phyloP scores from a whole-genome alignment of 2,797 vertebrate species.

The Paramormyrops hopkinsi region DNA sequence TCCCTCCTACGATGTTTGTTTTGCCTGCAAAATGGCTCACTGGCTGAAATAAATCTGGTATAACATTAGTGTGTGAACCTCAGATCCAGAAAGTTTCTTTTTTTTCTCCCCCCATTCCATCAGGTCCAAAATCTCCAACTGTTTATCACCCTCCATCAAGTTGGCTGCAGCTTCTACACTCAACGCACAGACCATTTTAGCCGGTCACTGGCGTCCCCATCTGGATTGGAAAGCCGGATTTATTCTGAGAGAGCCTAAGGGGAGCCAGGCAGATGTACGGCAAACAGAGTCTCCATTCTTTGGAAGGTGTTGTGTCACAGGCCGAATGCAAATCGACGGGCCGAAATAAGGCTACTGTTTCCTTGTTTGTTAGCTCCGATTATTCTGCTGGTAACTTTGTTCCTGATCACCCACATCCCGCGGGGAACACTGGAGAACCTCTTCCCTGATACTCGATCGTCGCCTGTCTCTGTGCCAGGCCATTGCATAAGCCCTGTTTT shows the following conservation, averaged over 20 bases:
- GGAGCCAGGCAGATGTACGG: neutral
- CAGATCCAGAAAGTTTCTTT: neutral
- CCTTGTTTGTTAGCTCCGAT: neutral
- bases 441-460: neutral
- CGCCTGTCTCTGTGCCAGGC: neutral
- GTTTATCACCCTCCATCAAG: neutral
- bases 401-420: neutral
- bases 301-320: neutral
- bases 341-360: neutral
- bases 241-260: neutral
- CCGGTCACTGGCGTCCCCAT: neutral
- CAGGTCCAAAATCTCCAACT: neutral
- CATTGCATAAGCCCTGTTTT: neutral
- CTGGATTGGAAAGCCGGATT: neutral
- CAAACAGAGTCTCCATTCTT: neutral
- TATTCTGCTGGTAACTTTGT: neutral
- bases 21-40: neutral
- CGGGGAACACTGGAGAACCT: neutral
- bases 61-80: neutral
- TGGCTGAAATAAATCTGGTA: neutral
- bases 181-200: neutral
- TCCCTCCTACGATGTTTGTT: neutral
- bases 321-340: neutral
- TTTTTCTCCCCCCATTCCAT: neutral
- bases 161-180: neutral